A percentile compares a stretch with the other conserved stretches of the same genome.
Conservation (phyloP, 2,113 vertebrate genomes). For the Gadus chalcogrammus region DNA sequence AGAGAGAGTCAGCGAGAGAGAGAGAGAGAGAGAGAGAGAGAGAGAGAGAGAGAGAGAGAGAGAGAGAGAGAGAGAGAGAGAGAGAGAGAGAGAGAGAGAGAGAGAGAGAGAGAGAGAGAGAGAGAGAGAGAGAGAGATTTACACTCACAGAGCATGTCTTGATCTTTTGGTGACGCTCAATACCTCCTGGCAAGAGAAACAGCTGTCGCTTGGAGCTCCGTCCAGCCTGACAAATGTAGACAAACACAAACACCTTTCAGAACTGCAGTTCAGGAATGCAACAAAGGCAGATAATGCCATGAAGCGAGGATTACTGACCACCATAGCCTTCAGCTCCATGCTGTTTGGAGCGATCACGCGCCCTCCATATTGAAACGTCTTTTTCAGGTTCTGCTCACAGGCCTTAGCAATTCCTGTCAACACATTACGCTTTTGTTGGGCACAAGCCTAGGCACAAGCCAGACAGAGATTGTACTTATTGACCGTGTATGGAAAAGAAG, state of each 20-base stretch:
- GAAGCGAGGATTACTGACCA: conserved; percentile 75
- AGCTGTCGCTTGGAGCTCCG: conserved; percentile 95
- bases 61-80: too few relatives aligned
- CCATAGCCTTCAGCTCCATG: conserved; percentile 91
- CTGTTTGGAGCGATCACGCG: conserved; percentile 81
- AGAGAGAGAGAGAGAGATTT: neutral
- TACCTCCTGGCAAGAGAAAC: conserved; percentile 89
- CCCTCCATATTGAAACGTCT: conserved; percentile 85
- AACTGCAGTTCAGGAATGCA: neutral
- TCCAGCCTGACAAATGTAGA: conserved; percentile 76
- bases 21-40: too few relatives aligned
- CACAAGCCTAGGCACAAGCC: too few relatives aligned
- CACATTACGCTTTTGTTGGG: too few relatives aligned
- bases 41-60: too few relatives aligned
- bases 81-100: too few relatives aligned
- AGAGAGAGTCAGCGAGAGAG: too few relatives aligned
- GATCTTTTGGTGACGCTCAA: conserved; percentile 92
- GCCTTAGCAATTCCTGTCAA: conserved; percentile 85
- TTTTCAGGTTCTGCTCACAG: conserved; percentile 90
- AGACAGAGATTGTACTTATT: too few relatives aligned
- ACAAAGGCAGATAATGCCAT: neutral
- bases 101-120: too few relatives aligned
- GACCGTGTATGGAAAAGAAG: too few relatives aligned
- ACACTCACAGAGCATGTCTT: conserved; percentile 87
- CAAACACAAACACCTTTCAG: conserved; percentile 1